Evolutionary conservation across 1,140 invertebrate species (phyloP).

Genomic region (Glossosoma conforme): DNA sequence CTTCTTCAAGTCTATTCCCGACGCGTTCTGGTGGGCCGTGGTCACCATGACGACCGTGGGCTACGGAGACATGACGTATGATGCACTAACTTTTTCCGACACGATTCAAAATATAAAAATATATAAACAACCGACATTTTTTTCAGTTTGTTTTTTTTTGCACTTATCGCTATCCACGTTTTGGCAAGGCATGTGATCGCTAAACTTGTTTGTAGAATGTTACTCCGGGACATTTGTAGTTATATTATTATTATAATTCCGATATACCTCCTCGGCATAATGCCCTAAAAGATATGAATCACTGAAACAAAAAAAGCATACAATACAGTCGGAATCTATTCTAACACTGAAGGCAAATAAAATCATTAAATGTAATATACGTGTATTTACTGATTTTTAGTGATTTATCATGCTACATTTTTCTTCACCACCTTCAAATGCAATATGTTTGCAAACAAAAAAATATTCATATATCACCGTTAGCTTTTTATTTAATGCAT

Average conservation of each 20-base stretch:
- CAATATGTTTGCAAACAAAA: no score
- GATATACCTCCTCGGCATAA: no score
- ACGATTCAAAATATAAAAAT: neutral
- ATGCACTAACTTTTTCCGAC: slow-evolving; percentile 15
- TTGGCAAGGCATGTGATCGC: neutral
- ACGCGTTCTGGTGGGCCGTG: slow-evolving; percentile 99
- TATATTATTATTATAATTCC: slow-evolving; percentile 1
- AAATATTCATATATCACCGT: neutral
- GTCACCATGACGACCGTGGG: slow-evolving; percentile 99
- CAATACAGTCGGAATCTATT: no score
- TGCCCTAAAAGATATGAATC: no score
- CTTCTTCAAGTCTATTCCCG: slow-evolving; percentile 98
- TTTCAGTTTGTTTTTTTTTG: neutral
- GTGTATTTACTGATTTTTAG: no score
- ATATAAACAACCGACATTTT: neutral
- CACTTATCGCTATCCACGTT: neutral
- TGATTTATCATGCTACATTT: no score
- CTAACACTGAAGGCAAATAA: no score
- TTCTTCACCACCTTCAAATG: no score
- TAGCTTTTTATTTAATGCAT: neutral
- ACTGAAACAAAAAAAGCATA: no score
- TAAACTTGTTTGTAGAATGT: neutral
- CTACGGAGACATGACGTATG: slow-evolving; percentile 99
- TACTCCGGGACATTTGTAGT: no score
- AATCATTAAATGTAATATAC: no score